Evolutionary conservation across 2,888 invertebrate genomes (phyloP).

Genomic region (Thyatira batis): DNA sequence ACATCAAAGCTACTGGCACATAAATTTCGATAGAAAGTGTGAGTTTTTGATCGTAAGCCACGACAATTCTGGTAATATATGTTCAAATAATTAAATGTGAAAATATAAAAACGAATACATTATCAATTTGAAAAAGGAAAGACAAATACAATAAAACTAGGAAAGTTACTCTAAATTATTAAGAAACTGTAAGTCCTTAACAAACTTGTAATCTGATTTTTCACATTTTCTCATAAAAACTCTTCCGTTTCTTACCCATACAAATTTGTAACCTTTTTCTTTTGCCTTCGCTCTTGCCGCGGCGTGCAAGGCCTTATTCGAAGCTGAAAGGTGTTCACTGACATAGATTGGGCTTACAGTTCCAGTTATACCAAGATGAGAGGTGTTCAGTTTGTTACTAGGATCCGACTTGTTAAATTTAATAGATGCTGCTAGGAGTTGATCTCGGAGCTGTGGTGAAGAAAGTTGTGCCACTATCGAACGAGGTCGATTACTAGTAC

Average conservation of each 20-base stretch:
- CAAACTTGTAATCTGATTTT: neutral
- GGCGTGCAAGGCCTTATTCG: neutral
- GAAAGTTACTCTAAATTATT: neutral
- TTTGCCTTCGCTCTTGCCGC: neutral
- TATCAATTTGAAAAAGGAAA: neutral
- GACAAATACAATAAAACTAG: neutral
- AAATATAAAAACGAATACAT: neutral
- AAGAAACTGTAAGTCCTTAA: neutral
- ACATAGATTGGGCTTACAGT: neutral
- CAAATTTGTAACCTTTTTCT: neutral
- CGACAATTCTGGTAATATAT: neutral
- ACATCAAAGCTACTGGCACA: neutral
- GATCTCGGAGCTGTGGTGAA: neutral
- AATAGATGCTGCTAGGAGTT: neutral
- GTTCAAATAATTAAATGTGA: neutral
- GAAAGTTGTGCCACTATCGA: neutral
- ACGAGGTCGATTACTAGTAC: neutral
- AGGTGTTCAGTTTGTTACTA: neutral
- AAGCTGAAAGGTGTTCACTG: neutral
- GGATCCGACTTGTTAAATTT: neutral
- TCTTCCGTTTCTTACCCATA: neutral
- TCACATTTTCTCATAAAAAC: slow-evolving; percentile 1
- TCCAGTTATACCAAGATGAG: neutral
- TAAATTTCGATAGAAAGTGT: neutral
- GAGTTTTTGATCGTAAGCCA: neutral